phyloP scores from a whole-genome alignment of 2,113 vertebrate genomes.

The Raphicerus campestris region DNA sequence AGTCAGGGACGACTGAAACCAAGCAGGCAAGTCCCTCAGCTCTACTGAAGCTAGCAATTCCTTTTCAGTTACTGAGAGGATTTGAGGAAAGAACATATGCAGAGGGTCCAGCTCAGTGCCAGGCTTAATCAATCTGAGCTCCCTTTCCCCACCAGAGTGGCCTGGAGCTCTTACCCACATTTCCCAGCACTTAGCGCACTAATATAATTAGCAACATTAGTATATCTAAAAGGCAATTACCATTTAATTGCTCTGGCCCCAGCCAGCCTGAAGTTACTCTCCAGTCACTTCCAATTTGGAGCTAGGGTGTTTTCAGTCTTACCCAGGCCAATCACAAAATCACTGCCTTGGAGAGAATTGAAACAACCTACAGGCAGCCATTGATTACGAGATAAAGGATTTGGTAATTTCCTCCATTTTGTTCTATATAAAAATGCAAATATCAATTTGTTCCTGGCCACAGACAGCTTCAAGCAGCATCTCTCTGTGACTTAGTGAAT shows the following conservation, averaged over 20 bases:
- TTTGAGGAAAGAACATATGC: background rate
- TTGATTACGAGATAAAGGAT: background rate
- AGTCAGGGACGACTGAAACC: background rate
- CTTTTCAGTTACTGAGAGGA: background rate
- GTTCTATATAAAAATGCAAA: slow-evolving; percentile 27
- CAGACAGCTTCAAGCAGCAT: background rate
- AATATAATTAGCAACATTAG: slow-evolving; percentile 59
- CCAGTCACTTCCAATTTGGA: slow-evolving; percentile 60
- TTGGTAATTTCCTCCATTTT: slow-evolving; percentile 20
- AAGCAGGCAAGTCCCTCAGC: background rate
- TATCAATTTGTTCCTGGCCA: slow-evolving; percentile 17
- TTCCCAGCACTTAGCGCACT: slow-evolving; percentile 33
- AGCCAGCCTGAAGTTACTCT: slow-evolving; percentile 47
- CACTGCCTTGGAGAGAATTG: slow-evolving; percentile 34
- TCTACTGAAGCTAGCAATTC: background rate
- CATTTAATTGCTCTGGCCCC: slow-evolving; percentile 60
- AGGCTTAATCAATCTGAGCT: slow-evolving; percentile 34
- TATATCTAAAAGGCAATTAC: slow-evolving; percentile 65
- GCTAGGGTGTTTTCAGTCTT: background rate
- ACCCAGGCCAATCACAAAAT: slow-evolving; percentile 24
- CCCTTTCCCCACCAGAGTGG: background rate
- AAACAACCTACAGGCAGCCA: slow-evolving; percentile 46
- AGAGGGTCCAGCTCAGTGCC: slow-evolving; percentile 1
- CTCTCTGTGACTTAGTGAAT: background rate
- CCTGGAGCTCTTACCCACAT: slow-evolving; percentile 24